These are phyloP conservation scores for Lamprologus tigripictilis DNA, from an alignment of 2,113 vertebrate genomes.

Conservation along the genomic window DNA sequence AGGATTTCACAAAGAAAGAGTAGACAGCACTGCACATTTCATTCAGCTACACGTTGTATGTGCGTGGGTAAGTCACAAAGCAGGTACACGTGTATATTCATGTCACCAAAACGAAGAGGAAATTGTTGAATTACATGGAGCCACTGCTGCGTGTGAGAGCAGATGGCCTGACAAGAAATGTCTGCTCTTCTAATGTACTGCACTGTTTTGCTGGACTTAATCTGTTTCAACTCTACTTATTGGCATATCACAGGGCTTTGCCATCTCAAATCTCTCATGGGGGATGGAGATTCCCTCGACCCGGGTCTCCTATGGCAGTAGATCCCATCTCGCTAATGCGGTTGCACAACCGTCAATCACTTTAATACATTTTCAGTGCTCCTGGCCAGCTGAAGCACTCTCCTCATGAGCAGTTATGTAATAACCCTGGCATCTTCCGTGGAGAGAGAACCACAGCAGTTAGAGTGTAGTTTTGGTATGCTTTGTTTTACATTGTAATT, in stretches of 20 bases:
- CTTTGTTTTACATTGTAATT: background rate
- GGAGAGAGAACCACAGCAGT: background rate
- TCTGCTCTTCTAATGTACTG: constrained; percentile 23
- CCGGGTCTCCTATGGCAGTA: constrained; percentile 17
- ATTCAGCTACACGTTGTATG: background rate
- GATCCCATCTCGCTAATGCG: constrained; percentile 66
- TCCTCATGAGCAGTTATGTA: constrained; percentile 49
- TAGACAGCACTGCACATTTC: background rate
- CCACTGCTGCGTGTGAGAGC: constrained; percentile 20
- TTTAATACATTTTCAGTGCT: constrained; percentile 51
- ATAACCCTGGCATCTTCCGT: constrained; percentile 5
- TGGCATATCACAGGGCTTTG: constrained; percentile 58
- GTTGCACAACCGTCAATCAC: constrained; percentile 70
- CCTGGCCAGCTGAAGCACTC: constrained; percentile 11
- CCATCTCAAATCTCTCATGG: constrained; percentile 42
- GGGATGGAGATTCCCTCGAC: constrained; percentile 38
- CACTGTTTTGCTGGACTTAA: constrained; percentile 27
- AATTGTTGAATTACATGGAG: constrained; percentile 1
- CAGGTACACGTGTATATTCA: background rate
- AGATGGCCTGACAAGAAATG: constrained; percentile 40
- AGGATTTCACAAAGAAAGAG: background rate
- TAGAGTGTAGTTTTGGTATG: background rate
- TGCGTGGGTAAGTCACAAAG: background rate
- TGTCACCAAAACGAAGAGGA: background rate
- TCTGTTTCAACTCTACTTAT: constrained; percentile 55